phyloP scores from a whole-genome alignment of 2,797 vertebrate genomes.

The Eulemur rubriventer region DNA sequence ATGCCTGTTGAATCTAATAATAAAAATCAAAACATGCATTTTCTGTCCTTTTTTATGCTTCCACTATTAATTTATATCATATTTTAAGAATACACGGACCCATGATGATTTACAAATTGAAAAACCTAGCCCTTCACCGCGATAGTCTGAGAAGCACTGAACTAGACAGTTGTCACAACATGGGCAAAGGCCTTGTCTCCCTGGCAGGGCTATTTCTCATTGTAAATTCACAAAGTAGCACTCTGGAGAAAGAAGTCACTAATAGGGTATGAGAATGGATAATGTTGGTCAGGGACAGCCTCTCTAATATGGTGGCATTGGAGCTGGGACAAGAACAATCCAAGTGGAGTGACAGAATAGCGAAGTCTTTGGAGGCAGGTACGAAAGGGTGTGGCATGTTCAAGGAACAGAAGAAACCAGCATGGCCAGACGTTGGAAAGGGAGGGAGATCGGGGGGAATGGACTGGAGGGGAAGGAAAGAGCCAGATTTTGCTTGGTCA shows the following conservation, averaged over 20 bases:
- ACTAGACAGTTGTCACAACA: neutral
- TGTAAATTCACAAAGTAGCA: neutral
- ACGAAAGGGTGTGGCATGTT: neutral
- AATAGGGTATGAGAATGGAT: neutral
- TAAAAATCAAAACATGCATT: neutral
- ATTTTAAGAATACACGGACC: neutral
- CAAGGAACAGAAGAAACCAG: neutral
- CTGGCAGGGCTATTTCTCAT: neutral
- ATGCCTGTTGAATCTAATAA: neutral
- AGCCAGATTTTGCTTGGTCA: neutral
- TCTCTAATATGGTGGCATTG: neutral
- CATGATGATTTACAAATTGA: neutral
- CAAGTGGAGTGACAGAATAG: neutral
- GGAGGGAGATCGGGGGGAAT: neutral
- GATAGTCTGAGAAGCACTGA: neutral
- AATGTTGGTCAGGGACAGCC: neutral
- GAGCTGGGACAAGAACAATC: neutral
- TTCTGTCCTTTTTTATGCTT: neutral
- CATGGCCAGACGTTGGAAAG: neutral
- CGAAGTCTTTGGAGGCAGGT: neutral
- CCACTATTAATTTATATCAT: neutral
- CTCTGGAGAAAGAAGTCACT: neutral
- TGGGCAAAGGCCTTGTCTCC: neutral
- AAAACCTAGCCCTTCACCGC: neutral
- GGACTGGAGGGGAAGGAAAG: neutral